These are phyloP conservation scores for Chondrilla cf. caribensis DNA, from an alignment of 37 sponge, comb jelly and placozoan species.

Conservation along the genomic window DNA sequence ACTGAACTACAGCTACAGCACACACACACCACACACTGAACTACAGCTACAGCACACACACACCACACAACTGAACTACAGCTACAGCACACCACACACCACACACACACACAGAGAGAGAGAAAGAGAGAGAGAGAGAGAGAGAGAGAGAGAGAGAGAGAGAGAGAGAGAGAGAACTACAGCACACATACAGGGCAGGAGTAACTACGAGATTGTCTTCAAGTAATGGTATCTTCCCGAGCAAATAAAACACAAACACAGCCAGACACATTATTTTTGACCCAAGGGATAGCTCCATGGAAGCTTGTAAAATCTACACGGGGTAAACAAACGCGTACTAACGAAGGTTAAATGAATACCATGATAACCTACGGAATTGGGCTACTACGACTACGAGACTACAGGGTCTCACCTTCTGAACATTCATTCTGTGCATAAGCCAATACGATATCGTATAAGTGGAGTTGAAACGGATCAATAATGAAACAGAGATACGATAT, in stretches of 20 bases:
- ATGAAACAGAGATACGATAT: too few species aligned
- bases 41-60: neutral
- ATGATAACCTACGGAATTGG: too few species aligned
- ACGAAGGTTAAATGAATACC: neutral
- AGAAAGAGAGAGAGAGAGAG: neutral
- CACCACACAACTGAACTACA: neutral
- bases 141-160: too few species aligned
- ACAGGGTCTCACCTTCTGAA: neutral
- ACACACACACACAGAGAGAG: neutral
- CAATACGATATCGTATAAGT: neutral
- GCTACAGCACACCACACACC: neutral
- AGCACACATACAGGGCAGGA: conserved; percentile 64
- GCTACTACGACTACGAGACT: too few species aligned
- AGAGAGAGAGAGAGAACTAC: neutral
- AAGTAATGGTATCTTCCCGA: conserved; percentile 58
- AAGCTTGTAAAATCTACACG: conserved; percentile 23
- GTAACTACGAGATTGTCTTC: conserved; percentile 58
- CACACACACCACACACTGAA: neutral
- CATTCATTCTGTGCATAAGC: neutral
- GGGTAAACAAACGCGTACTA: neutral
- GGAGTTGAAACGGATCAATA: too few species aligned
- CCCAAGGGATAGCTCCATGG: conserved; percentile 42
- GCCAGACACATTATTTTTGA: conserved; percentile 52
- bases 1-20: neutral
- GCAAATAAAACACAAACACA: conserved; percentile 55